Evolutionary conservation across 1,140 invertebrate species (phyloP).

Genomic region (Orchesella cincta): DNA sequence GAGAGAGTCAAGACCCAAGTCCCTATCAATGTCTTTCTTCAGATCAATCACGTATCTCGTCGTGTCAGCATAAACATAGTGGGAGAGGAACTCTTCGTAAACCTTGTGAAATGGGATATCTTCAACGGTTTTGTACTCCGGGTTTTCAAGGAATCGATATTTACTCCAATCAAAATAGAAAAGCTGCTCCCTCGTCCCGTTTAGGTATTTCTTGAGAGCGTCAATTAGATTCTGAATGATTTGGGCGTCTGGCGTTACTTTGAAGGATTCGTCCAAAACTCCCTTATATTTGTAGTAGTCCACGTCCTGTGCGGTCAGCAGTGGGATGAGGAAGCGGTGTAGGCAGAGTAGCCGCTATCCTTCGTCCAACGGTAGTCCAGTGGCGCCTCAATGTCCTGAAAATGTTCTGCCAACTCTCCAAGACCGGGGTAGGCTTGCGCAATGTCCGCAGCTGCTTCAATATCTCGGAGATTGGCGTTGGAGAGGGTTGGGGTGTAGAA

Average conservation of each 20-base stretch:
- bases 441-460: not conserved
- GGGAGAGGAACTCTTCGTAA: too few species aligned
- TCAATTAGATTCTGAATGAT: not conserved
- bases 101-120: too few species aligned
- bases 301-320: not conserved
- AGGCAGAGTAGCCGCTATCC: not conserved
- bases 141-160: too few species aligned
- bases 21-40: too few species aligned
- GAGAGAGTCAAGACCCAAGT: too few species aligned
- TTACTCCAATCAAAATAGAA: too few species aligned
- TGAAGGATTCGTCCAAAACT: not conserved
- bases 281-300: not conserved
- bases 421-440: not conserved
- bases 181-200: too few species aligned
- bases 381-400: not conserved
- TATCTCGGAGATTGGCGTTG: not conserved
- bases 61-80: too few species aligned
- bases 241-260: not conserved
- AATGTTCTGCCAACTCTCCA: not conserved
- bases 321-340: not conserved
- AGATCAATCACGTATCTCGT: too few species aligned
- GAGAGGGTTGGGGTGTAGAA: not conserved
- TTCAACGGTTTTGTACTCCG: too few species aligned
- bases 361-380: not conserved
- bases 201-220: not conserved